These are phyloP conservation scores for Xiphophorus couchianus DNA, from an alignment of 2,113 vertebrate species.

Conservation along the genomic window DNA sequence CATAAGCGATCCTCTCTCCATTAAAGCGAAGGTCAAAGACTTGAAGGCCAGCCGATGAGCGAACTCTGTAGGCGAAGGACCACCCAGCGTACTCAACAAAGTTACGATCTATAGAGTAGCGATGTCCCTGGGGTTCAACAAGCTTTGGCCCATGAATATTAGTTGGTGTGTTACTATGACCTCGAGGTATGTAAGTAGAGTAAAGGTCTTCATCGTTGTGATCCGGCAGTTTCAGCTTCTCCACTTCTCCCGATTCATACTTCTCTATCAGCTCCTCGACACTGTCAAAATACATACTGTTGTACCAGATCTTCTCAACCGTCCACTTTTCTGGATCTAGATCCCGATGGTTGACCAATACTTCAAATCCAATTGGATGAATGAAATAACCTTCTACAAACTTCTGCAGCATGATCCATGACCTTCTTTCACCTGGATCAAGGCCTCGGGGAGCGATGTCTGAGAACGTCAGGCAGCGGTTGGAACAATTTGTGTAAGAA, in stretches of 20 bases:
- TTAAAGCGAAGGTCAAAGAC: conserved; percentile 87
- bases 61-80: conserved; percentile 88
- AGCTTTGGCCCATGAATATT: conserved; percentile 79
- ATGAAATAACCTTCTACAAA: conserved; percentile 87
- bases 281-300: conserved; percentile 83
- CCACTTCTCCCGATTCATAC: conserved; percentile 75
- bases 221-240: conserved; percentile 62
- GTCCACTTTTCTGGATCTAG: conserved; percentile 80
- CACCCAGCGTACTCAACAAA: conserved; percentile 86
- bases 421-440: conserved; percentile 83
- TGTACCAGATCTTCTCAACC: conserved; percentile 87
- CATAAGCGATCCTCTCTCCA: conserved; percentile 87
- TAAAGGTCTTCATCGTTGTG: conserved; percentile 67
- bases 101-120: conserved; percentile 81
- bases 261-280: conserved; percentile 79
- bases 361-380: conserved; percentile 89
- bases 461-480: conserved; percentile 84
- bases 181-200: conserved; percentile 85
- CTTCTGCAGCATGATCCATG: conserved; percentile 89
- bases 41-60: conserved; percentile 87
- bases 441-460: conserved; percentile 87
- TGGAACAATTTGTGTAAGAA: conserved; percentile 77
- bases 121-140: conserved; percentile 83
- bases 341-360: conserved; percentile 85
- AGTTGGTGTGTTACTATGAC: conserved; percentile 72